A percentile compares a stretch with the other conserved stretches of the same genome.
phyloP scores from a whole-genome alignment of 2,113 vertebrate genomes.

The Triplophysa siluroides region DNA sequence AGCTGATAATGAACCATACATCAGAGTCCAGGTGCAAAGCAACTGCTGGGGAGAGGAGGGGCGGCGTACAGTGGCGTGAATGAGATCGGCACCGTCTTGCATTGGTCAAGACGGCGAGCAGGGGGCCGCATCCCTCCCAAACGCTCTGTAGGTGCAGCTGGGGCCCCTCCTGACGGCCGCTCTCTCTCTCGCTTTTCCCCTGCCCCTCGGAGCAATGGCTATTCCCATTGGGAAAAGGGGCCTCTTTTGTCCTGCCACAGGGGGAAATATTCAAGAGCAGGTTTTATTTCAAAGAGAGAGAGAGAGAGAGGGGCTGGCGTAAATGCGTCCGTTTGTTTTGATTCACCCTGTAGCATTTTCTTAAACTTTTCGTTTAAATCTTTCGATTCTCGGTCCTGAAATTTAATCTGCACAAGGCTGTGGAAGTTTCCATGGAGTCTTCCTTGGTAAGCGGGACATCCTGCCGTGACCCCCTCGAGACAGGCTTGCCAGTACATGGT shows the following conservation, averaged over 20 bases:
- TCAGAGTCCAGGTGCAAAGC: constrained; percentile 74
- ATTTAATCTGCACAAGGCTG: constrained; percentile 53
- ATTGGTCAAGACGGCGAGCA: not conserved
- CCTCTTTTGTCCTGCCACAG: constrained; percentile 71
- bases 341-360: not conserved
- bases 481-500: constrained; percentile 54
- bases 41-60: constrained; percentile 43
- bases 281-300: constrained; percentile 54
- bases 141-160: constrained; percentile 67
- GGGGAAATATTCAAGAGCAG: constrained; percentile 58
- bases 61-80: constrained; percentile 21
- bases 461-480: constrained; percentile 64
- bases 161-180: constrained; percentile 59
- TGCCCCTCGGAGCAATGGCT: constrained; percentile 60
- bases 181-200: constrained; percentile 43
- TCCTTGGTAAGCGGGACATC: constrained; percentile 63
- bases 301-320: constrained; percentile 20
- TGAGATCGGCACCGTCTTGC: constrained; percentile 29
- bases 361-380: constrained; percentile 28
- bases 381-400: not conserved
- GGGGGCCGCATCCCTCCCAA: constrained; percentile 25
- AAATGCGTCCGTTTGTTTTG: not conserved
- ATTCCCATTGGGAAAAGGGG: constrained; percentile 64
- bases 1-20: constrained; percentile 76
- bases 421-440: constrained; percentile 59